Conservation (phyloP, 2,797 vertebrate species). For the Helicolenus hilgendorfi region DNA sequence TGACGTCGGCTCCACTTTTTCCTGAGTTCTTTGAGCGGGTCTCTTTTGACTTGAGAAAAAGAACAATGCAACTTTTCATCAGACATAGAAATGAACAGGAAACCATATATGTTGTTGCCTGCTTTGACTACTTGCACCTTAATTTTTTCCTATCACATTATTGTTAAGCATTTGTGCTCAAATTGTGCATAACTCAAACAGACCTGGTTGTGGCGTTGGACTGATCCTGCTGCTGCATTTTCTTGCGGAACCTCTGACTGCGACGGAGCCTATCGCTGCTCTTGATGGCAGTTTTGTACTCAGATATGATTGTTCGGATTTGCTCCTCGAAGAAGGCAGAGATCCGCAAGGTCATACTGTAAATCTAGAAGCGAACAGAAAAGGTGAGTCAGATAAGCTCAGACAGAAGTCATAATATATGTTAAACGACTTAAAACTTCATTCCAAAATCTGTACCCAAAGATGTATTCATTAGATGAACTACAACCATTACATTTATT, state of each 20-base stretch:
- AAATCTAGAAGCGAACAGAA: slow-evolving; percentile 89
- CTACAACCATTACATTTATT: not conserved
- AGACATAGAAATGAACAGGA: not conserved
- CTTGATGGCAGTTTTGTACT: slow-evolving; percentile 96
- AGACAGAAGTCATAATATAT: not conserved
- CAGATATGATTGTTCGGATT: slow-evolving; percentile 94
- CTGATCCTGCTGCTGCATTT: slow-evolving; percentile 87
- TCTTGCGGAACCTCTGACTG: slow-evolving; percentile 93
- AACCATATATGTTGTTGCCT: not conserved
- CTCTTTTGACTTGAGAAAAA: slow-evolving; percentile 87
- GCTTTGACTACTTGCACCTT: not conserved
- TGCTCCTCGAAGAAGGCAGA: slow-evolving; percentile 97
- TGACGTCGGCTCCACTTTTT: slow-evolving; percentile 86
- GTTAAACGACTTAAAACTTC: no score
- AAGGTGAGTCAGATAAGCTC: not conserved
- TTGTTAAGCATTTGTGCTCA: not conserved
- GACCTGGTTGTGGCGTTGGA: slow-evolving; percentile 87
- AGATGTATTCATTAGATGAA: not conserved
- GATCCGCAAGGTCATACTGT: slow-evolving; percentile 97
- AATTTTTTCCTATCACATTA: not conserved
- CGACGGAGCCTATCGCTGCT: slow-evolving; percentile 92
- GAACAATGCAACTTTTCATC: not conserved
- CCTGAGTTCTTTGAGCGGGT: slow-evolving; percentile 92
- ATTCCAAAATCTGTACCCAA: not conserved
- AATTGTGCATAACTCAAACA: slow-evolving; percentile 1